Evolutionary conservation across 2,797 vertebrate genomes (phyloP).

Genomic region (Erethizon dorsatum): DNA sequence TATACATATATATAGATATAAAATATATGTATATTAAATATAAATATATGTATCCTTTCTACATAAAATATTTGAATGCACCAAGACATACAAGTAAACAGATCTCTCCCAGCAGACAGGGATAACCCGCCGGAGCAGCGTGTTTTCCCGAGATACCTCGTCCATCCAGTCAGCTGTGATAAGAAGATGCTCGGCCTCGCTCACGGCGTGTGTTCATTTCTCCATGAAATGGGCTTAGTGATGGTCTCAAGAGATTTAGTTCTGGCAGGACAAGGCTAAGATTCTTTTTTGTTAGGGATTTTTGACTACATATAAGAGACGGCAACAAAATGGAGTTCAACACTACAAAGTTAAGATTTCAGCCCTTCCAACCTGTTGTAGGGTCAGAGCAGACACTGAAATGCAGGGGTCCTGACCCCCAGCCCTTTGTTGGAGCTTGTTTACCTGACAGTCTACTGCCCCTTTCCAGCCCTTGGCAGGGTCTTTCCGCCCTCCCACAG

Average conservation of each 20-base stretch:
- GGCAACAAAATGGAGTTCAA: background rate
- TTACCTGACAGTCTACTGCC: background rate
- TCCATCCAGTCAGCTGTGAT: background rate
- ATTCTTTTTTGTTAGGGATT: background rate
- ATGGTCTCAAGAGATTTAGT: constrained; percentile 3
- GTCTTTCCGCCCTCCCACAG: background rate
- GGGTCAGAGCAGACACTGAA: background rate
- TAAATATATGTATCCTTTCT: background rate
- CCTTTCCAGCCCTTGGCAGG: background rate
- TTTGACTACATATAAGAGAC: background rate
- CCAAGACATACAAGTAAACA: background rate
- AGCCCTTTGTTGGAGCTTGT: background rate
- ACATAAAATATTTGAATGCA: background rate
- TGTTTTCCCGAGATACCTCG: background rate
- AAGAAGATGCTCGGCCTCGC: background rate
- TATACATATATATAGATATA: background rate
- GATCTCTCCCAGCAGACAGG: background rate
- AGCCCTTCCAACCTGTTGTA: background rate
- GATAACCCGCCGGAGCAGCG: background rate
- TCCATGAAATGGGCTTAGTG: constrained; percentile 40
- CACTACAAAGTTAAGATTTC: background rate
- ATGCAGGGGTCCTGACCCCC: background rate
- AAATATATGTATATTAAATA: background rate
- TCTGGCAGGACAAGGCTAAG: constrained; percentile 19
- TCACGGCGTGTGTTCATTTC: background rate